Evolutionary conservation across 2,113 vertebrate species (phyloP).

Genomic region (Cryptoleucopteryx plumbea): DNA sequence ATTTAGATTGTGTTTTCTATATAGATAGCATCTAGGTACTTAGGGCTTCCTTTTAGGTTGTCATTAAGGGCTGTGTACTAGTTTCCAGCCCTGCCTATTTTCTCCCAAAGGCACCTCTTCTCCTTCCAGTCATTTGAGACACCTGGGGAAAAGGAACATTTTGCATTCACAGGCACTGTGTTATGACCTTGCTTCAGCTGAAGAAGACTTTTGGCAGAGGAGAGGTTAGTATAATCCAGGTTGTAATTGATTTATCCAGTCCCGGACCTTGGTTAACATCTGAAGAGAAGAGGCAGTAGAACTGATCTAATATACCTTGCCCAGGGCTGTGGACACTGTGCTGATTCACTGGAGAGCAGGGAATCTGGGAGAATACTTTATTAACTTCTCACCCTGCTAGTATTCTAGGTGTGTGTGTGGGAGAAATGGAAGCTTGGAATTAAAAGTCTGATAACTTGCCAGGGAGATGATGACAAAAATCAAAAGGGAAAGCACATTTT

Average conservation of each 20-base stretch:
- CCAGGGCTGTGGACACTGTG: neutral
- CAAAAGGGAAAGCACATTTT: conserved; percentile 55
- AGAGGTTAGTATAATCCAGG: neutral
- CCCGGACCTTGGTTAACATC: neutral
- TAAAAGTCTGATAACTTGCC: conserved; percentile 53
- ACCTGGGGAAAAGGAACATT: neutral
- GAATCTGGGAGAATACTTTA: neutral
- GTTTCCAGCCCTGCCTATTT: neutral
- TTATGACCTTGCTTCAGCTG: neutral
- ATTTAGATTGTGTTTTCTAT: neutral
- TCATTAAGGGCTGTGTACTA: neutral
- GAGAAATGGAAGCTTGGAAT: neutral
- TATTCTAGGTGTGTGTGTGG: neutral
- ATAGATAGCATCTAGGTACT: neutral
- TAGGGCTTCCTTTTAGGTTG: neutral
- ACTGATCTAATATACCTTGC: neutral
- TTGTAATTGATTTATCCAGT: neutral
- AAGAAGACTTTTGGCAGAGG: neutral
- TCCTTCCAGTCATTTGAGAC: neutral
- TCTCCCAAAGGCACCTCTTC: neutral
- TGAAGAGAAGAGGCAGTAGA: neutral
- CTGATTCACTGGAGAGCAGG: neutral
- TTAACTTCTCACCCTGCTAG: conserved; percentile 2
- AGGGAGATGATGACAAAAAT: conserved; percentile 55
- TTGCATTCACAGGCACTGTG: neutral